Evolutionary conservation across 2,113 vertebrate genomes (phyloP), one percentile per base, ranked within the genome.

Genomic region (Murina feae): DNA sequence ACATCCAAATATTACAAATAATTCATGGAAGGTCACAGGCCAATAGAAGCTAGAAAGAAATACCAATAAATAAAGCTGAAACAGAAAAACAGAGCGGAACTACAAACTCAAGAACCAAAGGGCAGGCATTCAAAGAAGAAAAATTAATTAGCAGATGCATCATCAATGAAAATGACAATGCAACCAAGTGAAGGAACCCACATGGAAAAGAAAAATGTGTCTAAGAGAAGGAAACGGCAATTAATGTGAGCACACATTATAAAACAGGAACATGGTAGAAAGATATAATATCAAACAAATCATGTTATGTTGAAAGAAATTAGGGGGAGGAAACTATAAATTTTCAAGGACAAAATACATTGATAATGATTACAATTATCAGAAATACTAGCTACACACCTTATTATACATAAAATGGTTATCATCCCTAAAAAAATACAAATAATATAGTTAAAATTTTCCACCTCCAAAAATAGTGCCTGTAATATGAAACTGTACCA

Each of bases 111-210:
- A 44, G 66, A 90, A 94, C 51, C 53, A 95, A 93, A 93, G 90
- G 86, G 65, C 86, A 96, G 55, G 78, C 78, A 53, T 68, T 94
- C 37, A 30, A 85, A 93, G 81, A 72, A 89, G 91, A 83, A 39
- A 90, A 86, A 86, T 96, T 95, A 94, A 95, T 95, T 90, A 95
- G 49, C 49, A 95, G 79, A 90, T 32, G 25, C 49, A 65, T 94
- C 95, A 95, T 90, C 81, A 81, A 69, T 88, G 90, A 88, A 83
- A 91, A 94, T 35, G 92, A 89, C 91, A 94, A 18, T n/a, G 49
- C 8, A 53, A 65, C 44, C 74, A 80, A 89, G 11, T 35, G 86
- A 94, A 89, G 71, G 93, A 92, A 84, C 30, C 35, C 83, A 78
- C 44, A 84, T 8, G 35, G 86, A 93, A 95, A 92, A 97, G 78